Evolutionary conservation across 2,888 invertebrate species (phyloP).

Genomic region (Metellina segmentata): DNA sequence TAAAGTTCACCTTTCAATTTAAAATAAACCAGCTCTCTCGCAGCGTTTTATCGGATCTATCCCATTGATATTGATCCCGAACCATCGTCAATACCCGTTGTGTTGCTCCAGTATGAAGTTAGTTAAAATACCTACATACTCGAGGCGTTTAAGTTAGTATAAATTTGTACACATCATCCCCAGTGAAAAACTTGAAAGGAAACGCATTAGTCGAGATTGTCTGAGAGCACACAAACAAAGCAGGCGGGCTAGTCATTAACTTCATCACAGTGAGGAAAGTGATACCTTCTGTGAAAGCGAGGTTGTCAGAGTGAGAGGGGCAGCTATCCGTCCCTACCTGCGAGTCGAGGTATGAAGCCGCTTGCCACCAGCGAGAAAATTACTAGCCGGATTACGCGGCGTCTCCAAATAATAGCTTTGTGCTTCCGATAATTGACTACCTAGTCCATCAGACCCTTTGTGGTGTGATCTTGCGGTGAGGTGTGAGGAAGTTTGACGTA

Average conservation of each 20-base stretch:
- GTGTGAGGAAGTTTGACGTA: constrained; percentile 43
- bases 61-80: too few relatives aligned
- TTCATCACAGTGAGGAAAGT: neutral
- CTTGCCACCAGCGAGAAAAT: constrained; percentile 43
- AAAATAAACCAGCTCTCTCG: too few relatives aligned
- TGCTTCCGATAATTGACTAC: constrained; percentile 48
- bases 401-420: constrained; percentile 59
- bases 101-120: too few relatives aligned
- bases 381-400: constrained; percentile 53
- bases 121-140: too few relatives aligned
- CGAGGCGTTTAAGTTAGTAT: too few relatives aligned
- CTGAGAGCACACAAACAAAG: neutral
- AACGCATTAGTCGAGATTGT: too few relatives aligned
- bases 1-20: too few relatives aligned
- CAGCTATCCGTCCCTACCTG: constrained; percentile 18
- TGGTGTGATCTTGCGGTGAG: constrained; percentile 29
- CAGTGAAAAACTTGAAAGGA: too few relatives aligned
- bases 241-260: constrained; percentile 10
- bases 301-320: constrained; percentile 30
- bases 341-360: constrained; percentile 5
- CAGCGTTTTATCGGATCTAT: too few relatives aligned
- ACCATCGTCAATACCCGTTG: too few relatives aligned
- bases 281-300: constrained; percentile 1
- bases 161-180: too few relatives aligned
- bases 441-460: constrained; percentile 40